Conservation (phyloP, 1,140 invertebrate species). For the Hyles vespertilio region DNA sequence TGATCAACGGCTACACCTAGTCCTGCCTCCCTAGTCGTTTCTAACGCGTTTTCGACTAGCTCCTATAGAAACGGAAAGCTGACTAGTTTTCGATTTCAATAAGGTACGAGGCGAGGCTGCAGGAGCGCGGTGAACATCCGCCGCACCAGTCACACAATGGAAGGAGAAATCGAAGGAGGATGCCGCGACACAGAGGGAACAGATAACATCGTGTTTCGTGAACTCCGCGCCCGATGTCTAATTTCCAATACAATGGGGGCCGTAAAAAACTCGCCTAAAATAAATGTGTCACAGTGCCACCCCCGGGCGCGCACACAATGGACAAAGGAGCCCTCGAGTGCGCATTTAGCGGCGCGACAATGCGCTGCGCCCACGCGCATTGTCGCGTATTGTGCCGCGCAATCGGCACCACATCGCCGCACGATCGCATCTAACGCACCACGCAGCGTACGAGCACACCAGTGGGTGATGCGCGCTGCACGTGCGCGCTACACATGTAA, state of each 20-base stretch:
- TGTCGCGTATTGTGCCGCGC: constrained; percentile 47
- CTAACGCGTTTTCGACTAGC: constrained; percentile 44
- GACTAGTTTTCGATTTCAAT: constrained; percentile 60
- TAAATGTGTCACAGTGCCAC: constrained; percentile 73
- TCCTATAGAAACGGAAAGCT: constrained; percentile 66
- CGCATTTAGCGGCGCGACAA: constrained; percentile 56
- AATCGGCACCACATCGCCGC: constrained; percentile 49
- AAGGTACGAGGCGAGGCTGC: constrained; percentile 26
- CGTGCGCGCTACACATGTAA: constrained; percentile 51
- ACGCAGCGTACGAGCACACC: constrained; percentile 29
- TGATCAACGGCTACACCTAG: constrained; percentile 54
- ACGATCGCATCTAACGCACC: constrained; percentile 20
- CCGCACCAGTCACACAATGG: constrained; percentile 45
- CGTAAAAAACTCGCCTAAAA: constrained; percentile 68
- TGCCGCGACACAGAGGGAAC: constrained; percentile 40
- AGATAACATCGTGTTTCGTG: constrained; percentile 67
- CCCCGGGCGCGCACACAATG: constrained; percentile 66
- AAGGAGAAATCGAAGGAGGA: constrained; percentile 50
- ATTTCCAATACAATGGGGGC: constrained; percentile 71
- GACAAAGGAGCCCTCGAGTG: constrained; percentile 52
- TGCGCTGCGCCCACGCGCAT: constrained; percentile 63
- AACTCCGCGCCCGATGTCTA: constrained; percentile 63
- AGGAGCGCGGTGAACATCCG: constrained; percentile 22
- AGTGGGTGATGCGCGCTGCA: constrained; percentile 37
- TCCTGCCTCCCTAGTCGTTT: constrained; percentile 29